These are phyloP conservation scores for Pelusios castaneus DNA, from an alignment of 2,113 vertebrate species.

Conservation along the genomic window DNA sequence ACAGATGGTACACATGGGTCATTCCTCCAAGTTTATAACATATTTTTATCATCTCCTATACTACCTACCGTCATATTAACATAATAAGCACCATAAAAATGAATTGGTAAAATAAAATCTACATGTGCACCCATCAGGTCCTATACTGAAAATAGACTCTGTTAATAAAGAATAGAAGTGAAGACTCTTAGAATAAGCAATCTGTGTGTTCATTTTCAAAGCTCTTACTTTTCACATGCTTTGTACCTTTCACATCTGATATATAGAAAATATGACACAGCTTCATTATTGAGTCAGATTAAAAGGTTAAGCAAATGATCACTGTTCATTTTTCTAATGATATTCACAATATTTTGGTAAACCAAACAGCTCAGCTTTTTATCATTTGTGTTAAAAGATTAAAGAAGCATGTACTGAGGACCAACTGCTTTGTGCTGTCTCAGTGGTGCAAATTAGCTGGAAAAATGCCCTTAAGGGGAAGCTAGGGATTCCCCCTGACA, in stretches of 20 bases:
- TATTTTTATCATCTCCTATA: background rate
- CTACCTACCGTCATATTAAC: constrained; percentile 35
- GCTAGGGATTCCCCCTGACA: constrained; percentile 33
- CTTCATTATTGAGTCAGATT: background rate
- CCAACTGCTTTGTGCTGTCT: constrained; percentile 35
- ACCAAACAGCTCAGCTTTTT: constrained; percentile 42
- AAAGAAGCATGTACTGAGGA: constrained; percentile 29
- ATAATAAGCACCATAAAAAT: constrained; percentile 38
- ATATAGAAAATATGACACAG: fast-evolving
- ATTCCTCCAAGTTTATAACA: background rate
- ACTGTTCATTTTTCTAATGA: constrained; percentile 36
- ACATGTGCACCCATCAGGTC: background rate
- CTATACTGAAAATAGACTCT: constrained; percentile 28
- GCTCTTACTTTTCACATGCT: background rate
- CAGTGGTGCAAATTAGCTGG: background rate
- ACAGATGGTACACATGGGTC: constrained; percentile 15
- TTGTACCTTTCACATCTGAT: background rate
- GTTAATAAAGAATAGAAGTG: background rate
- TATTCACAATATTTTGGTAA: constrained; percentile 40
- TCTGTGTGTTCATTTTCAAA: constrained; percentile 1
- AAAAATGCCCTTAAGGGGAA: constrained; percentile 30
- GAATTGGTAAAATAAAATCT: constrained; percentile 39
- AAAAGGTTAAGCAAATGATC: constrained; percentile 4
- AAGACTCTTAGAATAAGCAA: background rate
- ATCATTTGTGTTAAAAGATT: constrained; percentile 49